Conservation (phyloP, 1,140 invertebrate species). For the Oryzaephilus surinamensis region DNA sequence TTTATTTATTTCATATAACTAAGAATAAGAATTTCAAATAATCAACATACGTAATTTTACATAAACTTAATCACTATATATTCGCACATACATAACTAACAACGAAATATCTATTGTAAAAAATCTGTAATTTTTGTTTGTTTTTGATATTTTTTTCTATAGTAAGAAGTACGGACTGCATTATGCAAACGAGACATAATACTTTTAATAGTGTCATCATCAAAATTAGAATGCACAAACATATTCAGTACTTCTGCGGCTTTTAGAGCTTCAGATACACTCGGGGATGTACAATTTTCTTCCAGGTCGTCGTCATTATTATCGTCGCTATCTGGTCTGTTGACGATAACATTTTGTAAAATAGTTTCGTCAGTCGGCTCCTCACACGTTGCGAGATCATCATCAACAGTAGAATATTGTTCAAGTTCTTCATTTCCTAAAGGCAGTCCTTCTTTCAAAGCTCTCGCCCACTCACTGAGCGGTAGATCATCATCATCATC, state of each 20-base stretch:
- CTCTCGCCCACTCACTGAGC: conserved; percentile 1
- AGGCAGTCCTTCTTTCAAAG: conserved; percentile 21
- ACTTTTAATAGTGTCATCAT: conserved; percentile 25
- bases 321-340: conserved; percentile 15
- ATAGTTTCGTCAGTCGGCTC: conserved; percentile 26
- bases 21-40: too few species aligned
- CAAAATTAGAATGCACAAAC: conserved; percentile 26
- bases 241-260: conserved; percentile 22
- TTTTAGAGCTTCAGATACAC: conserved; percentile 25
- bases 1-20: too few species aligned
- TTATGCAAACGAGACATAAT: conserved; percentile 22
- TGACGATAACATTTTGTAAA: conserved; percentile 19
- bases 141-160: too few species aligned
- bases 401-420: conserved; percentile 24
- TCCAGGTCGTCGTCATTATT: conserved; percentile 20
- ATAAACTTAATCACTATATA: too few species aligned
- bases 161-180: conserved; percentile 13
- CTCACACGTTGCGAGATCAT: conserved; percentile 23
- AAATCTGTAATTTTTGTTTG: too few species aligned
- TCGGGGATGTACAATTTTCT: conserved; percentile 17
- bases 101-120: too few species aligned
- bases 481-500: conserved; percentile 12
- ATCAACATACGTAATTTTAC: too few species aligned
- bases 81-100: too few species aligned
- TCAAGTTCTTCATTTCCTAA: conserved; percentile 24